Evolutionary conservation across 2,797 vertebrate genomes (phyloP), one percentile per base, ranked within the genome.

Genomic region (Danio choprae): DNA sequence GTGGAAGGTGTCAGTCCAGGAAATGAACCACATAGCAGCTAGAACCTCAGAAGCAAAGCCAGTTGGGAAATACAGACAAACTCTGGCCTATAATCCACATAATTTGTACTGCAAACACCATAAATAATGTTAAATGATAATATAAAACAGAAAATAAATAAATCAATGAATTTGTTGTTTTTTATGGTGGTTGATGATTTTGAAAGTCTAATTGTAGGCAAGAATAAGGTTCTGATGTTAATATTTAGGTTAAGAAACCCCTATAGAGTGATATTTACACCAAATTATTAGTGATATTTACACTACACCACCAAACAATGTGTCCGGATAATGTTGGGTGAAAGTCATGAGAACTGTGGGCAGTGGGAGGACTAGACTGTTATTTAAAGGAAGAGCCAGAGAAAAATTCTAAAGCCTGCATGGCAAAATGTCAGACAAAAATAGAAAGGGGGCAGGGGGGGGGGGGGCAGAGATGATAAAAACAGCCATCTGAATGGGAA

Each of bases 21-120:
- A 85, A 50, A 80, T 73, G 5, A 77, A 77, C 53, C 56, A 63
- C 29, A 48, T 65, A 60, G 80, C 62, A 73, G 68, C 50, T 75
- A 88, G 88, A 88, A 91, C 91, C 91, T 92, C 88, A 75, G 79
- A 90, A 89, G 87, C 77, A 86, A 89, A 85, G 87, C 89, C 91
- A 89, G 87, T 93, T 93, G 93, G 92, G 93, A 94, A 94, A 94
- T 94, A 94, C 92, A 94, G 92, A 94, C 89, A 90, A 85, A 82
- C 74, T 76, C 46, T 80, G 75, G 84, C 82, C 65, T 36, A 73
- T 71, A 67, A 51, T 84, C 29, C 76, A 84, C 59, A 81, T 59
- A 76, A 69, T 64, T 60, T 59, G 44, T 46, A 81, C 16, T 65
- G 50, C 74, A 67, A 87, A 85, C 59, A 85, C 71, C 73, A 84